A percentile compares a stretch with the other conserved stretches of the same genome.
Evolutionary conservation across 2,888 invertebrate genomes (phyloP).

Genomic region (Folsomia manolachei): DNA sequence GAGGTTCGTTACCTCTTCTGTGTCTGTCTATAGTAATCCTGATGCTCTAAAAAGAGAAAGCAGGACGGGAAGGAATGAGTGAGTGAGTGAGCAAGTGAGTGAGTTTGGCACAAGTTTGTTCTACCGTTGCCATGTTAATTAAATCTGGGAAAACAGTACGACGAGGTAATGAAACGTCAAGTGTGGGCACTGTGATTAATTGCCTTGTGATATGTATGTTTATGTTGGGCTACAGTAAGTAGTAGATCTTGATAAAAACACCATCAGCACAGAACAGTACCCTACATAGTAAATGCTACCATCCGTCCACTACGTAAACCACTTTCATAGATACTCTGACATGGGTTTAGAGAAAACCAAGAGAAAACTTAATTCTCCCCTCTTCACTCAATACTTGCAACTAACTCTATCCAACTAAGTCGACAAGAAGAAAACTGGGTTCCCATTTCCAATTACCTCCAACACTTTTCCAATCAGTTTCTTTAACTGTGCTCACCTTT

Average conservation of each 20-base stretch:
- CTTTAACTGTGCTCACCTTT: neutral
- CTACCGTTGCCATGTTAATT: slow-evolving; percentile 52
- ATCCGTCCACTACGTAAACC: neutral
- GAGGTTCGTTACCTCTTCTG: no score
- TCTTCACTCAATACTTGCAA: neutral
- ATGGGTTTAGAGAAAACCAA: neutral
- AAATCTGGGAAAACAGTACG: slow-evolving; percentile 50
- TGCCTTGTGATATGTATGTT: slow-evolving; percentile 50
- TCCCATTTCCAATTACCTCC: slow-evolving; percentile 33
- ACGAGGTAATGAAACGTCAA: slow-evolving; percentile 51
- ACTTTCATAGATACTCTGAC: neutral
- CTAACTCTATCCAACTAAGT: neutral
- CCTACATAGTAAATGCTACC: neutral
- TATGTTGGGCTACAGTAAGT: slow-evolving; percentile 41
- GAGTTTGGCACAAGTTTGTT: slow-evolving; percentile 50
- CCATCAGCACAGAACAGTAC: neutral
- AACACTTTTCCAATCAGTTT: slow-evolving; percentile 14
- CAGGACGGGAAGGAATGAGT: neutral
- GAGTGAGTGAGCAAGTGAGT: slow-evolving; percentile 23
- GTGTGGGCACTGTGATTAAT: slow-evolving; percentile 52
- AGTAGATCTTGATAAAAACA: slow-evolving; percentile 15
- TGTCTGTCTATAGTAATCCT: no score
- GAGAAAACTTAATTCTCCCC: slow-evolving; percentile 3
- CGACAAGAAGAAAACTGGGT: slow-evolving; percentile 10
- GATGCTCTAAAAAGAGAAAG: slow-evolving; percentile 11